Conservation (phyloP, 2,888 invertebrate genomes). For the Tigriopus californicus region DNA sequence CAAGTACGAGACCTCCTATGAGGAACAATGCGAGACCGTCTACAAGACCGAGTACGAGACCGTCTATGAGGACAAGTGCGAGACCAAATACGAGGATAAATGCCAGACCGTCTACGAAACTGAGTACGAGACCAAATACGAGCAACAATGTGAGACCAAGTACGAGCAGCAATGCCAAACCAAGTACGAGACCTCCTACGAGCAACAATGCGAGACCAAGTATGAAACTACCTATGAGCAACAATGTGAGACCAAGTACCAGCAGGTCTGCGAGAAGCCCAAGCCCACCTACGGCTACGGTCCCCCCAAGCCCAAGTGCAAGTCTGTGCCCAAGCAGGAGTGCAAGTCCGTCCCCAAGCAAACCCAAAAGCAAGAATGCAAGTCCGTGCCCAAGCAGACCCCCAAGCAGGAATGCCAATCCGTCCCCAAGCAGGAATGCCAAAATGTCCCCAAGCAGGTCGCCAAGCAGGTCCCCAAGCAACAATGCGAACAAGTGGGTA, state of each 20-base stretch:
- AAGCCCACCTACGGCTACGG: conserved; percentile 1
- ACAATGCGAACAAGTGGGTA: neutral
- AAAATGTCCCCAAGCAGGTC: conserved; percentile 8
- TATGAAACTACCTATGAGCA: conserved; percentile 13
- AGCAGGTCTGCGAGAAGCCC: conserved; percentile 13
- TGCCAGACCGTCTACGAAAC: conserved; percentile 13
- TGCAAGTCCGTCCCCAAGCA: conserved; percentile 15
- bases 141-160: conserved; percentile 15
- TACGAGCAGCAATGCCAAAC: conserved; percentile 15
- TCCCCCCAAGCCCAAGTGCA: conserved; percentile 11
- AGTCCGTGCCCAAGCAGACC: conserved; percentile 11
- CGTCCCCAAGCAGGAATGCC: conserved; percentile 5
- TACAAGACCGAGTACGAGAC: conserved; percentile 13
- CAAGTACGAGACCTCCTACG: conserved; percentile 13
- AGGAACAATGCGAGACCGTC: conserved; percentile 11
- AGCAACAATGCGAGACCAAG: conserved; percentile 13
- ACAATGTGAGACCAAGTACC: conserved; percentile 12
- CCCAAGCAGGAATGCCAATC: conserved; percentile 9
- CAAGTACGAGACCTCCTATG: conserved; percentile 10
- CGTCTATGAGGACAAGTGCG: conserved; percentile 13
- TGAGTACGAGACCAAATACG: conserved; percentile 13
- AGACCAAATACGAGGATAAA: conserved; percentile 12
- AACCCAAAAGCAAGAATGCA: conserved; percentile 13
- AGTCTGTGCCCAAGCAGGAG: conserved; percentile 13
- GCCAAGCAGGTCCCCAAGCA: conserved; percentile 2